These are phyloP conservation scores for Glomeris marginata DNA, from an alignment of 2,888 invertebrate genomes.

Conservation along the genomic window DNA sequence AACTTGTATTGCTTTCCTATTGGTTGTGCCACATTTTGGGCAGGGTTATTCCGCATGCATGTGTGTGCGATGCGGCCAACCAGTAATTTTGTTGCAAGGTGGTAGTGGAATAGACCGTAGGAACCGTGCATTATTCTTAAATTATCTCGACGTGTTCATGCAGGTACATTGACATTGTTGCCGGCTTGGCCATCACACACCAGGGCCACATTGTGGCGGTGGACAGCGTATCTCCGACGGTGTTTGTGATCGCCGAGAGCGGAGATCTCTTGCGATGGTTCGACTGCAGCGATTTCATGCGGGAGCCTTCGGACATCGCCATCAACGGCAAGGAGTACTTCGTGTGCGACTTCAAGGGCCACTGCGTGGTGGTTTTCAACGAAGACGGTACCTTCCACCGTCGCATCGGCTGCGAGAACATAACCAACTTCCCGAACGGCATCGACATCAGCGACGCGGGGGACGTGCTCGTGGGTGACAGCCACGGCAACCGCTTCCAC, in stretches of 20 bases:
- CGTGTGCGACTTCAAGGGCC: conserved; percentile 96
- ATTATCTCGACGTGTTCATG: conserved; percentile 22
- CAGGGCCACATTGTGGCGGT: conserved; percentile 91
- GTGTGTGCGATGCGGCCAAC: too few species aligned
- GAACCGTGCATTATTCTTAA: background rate
- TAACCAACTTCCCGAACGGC: conserved; percentile 95
- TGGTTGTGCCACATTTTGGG: too few species aligned
- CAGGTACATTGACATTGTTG: conserved; percentile 45
- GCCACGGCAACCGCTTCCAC: conserved; percentile 94
- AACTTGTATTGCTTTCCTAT: too few species aligned
- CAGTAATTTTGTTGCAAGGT: too few species aligned
- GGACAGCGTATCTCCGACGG: conserved; percentile 92
- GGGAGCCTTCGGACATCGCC: conserved; percentile 93
- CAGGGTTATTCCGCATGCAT: too few species aligned
- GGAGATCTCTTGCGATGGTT: conserved; percentile 92
- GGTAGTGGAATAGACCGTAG: too few species aligned
- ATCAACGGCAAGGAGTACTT: conserved; percentile 85
- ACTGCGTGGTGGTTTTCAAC: conserved; percentile 91
- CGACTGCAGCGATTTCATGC: conserved; percentile 94
- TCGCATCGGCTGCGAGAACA: conserved; percentile 85
- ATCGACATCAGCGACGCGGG: conserved; percentile 96
- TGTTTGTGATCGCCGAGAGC: conserved; percentile 81
- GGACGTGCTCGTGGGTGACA: conserved; percentile 90
- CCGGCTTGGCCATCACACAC: conserved; percentile 81
- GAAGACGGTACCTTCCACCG: conserved; percentile 82